These are phyloP conservation scores for Hyppa rectilinea DNA, from an alignment of 2,888 invertebrate species.

Conservation along the genomic window DNA sequence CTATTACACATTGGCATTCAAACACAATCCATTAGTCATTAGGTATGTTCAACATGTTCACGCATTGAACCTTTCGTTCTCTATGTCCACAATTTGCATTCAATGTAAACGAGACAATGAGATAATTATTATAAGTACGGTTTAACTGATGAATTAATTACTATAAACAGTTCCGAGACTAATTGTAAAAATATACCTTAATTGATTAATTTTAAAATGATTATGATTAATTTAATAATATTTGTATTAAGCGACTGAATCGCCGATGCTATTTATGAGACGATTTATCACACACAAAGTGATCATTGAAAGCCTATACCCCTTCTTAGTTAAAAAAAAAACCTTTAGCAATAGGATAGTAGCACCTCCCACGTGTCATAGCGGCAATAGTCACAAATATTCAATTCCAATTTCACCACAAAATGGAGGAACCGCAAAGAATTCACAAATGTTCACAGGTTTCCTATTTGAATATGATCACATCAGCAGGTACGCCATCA, in stretches of 20 bases:
- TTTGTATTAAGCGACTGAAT: no score
- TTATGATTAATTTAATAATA: no score
- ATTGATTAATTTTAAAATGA: no score
- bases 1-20: constrained; percentile 44
- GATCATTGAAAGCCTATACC: no score
- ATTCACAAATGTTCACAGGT: constrained; percentile 52
- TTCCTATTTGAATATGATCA: constrained; percentile 63
- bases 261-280: no score
- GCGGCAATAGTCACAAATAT: constrained; percentile 10
- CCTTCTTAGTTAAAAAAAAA: no score
- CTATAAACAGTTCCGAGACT: no score
- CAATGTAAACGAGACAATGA: constrained; percentile 73
- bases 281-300: no score
- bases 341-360: no score
- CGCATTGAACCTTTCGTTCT: constrained; percentile 72
- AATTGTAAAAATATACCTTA: no score
- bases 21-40: constrained; percentile 70
- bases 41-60: constrained; percentile 70
- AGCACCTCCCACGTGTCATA: neutral
- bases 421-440: constrained; percentile 29
- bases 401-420: constrained; percentile 59
- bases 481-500: constrained; percentile 63
- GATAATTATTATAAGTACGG: constrained; percentile 66
- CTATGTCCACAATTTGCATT: constrained; percentile 74
- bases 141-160: no score